Evolutionary conservation across 1,140 invertebrate genomes (phyloP).

Genomic region (Zaprionus africanus): DNA sequence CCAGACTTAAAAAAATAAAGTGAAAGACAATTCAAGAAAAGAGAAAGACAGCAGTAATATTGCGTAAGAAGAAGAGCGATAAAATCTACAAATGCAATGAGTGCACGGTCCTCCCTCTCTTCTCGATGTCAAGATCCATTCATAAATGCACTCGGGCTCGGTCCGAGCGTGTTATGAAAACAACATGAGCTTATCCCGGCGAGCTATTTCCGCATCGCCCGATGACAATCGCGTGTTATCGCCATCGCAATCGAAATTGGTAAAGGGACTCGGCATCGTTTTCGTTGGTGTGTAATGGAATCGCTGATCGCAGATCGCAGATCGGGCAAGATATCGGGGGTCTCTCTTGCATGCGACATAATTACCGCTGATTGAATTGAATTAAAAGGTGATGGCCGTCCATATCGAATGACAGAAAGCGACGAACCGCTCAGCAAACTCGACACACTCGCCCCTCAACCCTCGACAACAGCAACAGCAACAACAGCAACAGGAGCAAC

Average conservation of each 20-base stretch:
- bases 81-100: not conserved
- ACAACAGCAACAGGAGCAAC: not conserved
- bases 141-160: conserved; percentile 2
- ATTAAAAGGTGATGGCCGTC: conserved; percentile 56
- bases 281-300: conserved; percentile 29
- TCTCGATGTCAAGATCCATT: conserved; percentile 16
- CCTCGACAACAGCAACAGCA: not conserved
- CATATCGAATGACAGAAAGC: conserved; percentile 66
- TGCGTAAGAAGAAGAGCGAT: conserved; percentile 4
- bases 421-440: conserved; percentile 18
- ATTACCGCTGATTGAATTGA: conserved; percentile 76
- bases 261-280: conserved; percentile 15
- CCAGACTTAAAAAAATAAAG: too few relatives aligned
- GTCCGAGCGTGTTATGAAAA: conserved; percentile 37
- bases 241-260: conserved; percentile 21
- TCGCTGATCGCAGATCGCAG: not conserved
- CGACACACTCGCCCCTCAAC: not conserved
- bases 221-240: conserved; percentile 31
- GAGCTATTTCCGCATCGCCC: conserved; percentile 17
- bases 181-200: conserved; percentile 29
- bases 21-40: not conserved
- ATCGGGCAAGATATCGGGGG: conserved; percentile 39
- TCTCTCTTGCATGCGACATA: conserved; percentile 63
- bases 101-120: not conserved
- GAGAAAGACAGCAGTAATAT: not conserved